Conservation (phyloP, 2,113 vertebrate species). For the Hucho hucho region DNA sequence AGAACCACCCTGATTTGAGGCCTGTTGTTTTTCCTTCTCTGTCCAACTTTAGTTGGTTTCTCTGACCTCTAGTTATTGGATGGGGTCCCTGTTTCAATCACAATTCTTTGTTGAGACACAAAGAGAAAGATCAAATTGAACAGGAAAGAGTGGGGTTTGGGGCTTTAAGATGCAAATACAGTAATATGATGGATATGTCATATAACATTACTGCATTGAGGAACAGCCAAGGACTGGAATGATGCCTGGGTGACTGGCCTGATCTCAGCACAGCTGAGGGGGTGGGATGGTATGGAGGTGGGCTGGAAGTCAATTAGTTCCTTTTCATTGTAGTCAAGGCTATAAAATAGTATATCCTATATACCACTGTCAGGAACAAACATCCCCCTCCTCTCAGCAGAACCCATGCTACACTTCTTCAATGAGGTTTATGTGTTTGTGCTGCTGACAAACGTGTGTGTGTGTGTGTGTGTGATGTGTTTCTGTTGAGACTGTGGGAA, state of each 20-base stretch:
- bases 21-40: no score
- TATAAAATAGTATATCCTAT: not conserved
- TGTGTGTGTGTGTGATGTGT: not conserved
- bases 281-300: not conserved
- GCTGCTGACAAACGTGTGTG: not conserved
- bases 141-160: no score
- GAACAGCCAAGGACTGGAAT: not conserved
- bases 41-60: no score
- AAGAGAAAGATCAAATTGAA: no score
- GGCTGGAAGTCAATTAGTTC: not conserved
- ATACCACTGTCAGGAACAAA: not conserved
- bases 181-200: no score
- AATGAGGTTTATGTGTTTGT: not conserved
- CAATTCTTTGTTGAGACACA: no score
- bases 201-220: not conserved
- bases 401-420: not conserved
- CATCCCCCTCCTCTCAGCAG: not conserved
- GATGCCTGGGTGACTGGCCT: not conserved
- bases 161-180: no score
- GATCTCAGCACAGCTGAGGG: not conserved
- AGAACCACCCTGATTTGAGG: no score
- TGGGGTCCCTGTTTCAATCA: no score
- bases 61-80: no score
- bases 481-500: not conserved
- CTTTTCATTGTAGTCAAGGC: not conserved